These are phyloP conservation scores for Pomphorhynchus laevis DNA, from an alignment of 1,140 invertebrate genomes.

Conservation along the genomic window DNA sequence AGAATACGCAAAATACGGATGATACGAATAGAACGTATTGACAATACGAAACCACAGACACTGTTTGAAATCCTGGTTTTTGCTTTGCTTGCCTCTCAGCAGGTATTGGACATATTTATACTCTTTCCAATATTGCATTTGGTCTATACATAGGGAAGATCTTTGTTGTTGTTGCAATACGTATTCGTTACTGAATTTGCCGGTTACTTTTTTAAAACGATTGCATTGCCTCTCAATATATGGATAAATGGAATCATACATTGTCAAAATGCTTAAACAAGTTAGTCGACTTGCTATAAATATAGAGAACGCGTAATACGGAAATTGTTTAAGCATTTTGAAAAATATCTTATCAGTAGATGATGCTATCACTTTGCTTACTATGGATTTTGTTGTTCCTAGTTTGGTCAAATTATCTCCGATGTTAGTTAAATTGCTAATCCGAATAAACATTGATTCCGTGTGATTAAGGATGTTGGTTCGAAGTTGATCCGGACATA, in stretches of 20 bases:
- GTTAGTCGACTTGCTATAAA: too few species aligned
- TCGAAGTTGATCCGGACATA: neutral
- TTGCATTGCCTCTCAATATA: too few species aligned
- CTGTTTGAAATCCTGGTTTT: neutral
- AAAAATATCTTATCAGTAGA: neutral
- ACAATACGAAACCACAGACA: neutral
- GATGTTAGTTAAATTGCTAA: neutral
- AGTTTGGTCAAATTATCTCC: neutral
- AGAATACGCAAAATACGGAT: slow-evolving; percentile 5
- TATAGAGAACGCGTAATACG: too few species aligned
- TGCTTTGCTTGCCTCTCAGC: neutral
- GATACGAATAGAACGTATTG: neutral
- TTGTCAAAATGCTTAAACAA: too few species aligned
- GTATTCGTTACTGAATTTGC: neutral
- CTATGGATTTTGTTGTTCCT: neutral
- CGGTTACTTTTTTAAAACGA: neutral
- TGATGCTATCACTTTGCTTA: neutral
- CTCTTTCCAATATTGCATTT: neutral
- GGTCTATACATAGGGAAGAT: neutral
- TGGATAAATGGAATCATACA: too few species aligned
- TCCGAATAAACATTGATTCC: neutral
- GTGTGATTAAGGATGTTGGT: neutral
- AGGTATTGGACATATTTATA: neutral
- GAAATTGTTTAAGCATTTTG: too few species aligned
- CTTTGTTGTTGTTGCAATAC: neutral